Base-by-base conservation (phyloP, 2,113 vertebrate genomes). In the Pristiophorus japonicus region DNA sequence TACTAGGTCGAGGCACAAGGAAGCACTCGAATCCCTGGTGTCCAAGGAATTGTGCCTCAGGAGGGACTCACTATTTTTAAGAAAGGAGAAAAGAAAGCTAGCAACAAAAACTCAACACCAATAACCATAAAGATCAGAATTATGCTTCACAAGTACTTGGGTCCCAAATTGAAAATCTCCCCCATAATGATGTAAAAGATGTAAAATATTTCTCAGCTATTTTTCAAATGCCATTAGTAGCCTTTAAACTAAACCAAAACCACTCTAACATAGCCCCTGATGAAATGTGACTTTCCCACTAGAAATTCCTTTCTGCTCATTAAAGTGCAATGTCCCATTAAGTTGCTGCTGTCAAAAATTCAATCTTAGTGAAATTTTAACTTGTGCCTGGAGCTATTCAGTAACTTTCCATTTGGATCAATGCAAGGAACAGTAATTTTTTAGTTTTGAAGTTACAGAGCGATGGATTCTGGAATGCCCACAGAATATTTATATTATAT, bases 221-320 rank as follows among this genome's bases (percentile, higher is more conserved):
- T 92, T 62, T 92, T 38, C 88, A 92, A 92, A 92, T 63, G 88
- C 51, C 12, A 90, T 92, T 92, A 38, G 88, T 92, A 63, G 59
- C 14, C 55, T 38, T 38, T 63, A 62, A 92, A 92, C 88, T 38
- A 63, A 92, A 63, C 55, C 59, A 92, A n/a, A 34, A 38, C 22
- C 34, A 63, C 22, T 20, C 14, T 34, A 62, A 62, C 55, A 62
- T 18, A 18, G 62, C 16, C 20, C 10, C 55, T 91, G 88, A 91
- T 91, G 88, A 63, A n/a, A 91, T 63, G 88, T 91, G 55, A 91
- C 55, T 91, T 62, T 14, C n/a, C 12, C 55, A 91, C 88, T 91
- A 34, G 20, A 91, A 63, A 59, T n/a, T 92, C 34, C 59, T 38
- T 22, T n/a, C 14, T 63, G 88, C 34, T 92, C 59, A 63, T 92